These are phyloP conservation scores for Nemurella pictetii DNA, from an alignment of 2,888 invertebrate genomes.

Conservation along the genomic window DNA sequence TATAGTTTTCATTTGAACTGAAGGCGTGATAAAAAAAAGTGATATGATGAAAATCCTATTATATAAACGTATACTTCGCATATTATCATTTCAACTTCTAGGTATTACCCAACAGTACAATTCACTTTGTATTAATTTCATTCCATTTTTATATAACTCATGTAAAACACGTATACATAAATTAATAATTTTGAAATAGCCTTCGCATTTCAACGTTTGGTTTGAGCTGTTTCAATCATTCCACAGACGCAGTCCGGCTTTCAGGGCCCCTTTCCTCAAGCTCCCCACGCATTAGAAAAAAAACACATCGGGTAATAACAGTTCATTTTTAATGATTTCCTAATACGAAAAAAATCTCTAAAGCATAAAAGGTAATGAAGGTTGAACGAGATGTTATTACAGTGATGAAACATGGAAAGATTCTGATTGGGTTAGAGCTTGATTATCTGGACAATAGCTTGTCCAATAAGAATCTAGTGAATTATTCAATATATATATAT, in stretches of 20 bases:
- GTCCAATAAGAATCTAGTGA: conserved; percentile 23
- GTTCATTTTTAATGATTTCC: conserved; percentile 8
- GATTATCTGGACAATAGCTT: conserved; percentile 30
- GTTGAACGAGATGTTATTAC: conserved; percentile 27
- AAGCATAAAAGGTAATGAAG: conserved; percentile 11
- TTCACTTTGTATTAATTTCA: background rate
- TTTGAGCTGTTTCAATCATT: background rate
- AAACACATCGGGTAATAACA: background rate
- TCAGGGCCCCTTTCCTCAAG: background rate
- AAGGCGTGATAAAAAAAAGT: no score
- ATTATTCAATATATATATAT: conserved; percentile 25
- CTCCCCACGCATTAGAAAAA: background rate
- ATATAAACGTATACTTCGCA: no score
- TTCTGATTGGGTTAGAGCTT: conserved; percentile 16
- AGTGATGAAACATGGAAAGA: background rate
- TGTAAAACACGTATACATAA: background rate
- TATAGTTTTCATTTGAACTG: no score
- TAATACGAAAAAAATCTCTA: conserved; percentile 24
- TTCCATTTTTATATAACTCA: background rate
- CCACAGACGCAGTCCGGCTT: background rate
- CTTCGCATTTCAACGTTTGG: background rate
- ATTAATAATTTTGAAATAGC: background rate
- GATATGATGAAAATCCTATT: background rate
- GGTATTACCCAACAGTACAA: background rate
- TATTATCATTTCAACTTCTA: background rate